Conservation (phyloP, 2,113 vertebrate species). For the Cephalopholis sonnerati region DNA sequence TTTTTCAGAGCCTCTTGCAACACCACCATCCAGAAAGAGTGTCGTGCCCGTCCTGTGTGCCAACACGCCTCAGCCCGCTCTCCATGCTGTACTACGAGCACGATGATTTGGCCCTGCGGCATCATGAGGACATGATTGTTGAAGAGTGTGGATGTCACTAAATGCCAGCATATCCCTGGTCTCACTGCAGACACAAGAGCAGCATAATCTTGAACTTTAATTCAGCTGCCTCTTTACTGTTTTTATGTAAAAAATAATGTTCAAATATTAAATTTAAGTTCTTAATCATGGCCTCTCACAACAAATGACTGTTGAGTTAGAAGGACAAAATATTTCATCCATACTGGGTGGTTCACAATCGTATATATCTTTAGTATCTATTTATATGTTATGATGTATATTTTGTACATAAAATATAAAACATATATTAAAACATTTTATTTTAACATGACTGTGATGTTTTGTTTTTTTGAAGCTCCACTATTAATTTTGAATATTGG, state of each 20-base stretch:
- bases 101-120: slow-evolving; percentile 85
- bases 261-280: slow-evolving; percentile 3
- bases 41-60: slow-evolving; percentile 87
- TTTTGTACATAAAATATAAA: slow-evolving; percentile 79
- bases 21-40: slow-evolving; percentile 88
- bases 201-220: neutral
- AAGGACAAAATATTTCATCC: slow-evolving; percentile 42
- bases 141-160: slow-evolving; percentile 93
- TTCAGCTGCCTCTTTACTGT: neutral
- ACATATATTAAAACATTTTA: slow-evolving; percentile 75
- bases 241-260: neutral
- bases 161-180: slow-evolving; percentile 24
- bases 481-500: slow-evolving; percentile 5
- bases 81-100: slow-evolving; percentile 94
- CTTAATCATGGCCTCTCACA: neutral
- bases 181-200: neutral
- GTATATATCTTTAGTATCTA: slow-evolving; percentile 45
- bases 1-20: slow-evolving; percentile 88
- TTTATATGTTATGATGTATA: slow-evolving; percentile 74
- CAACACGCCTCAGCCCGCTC: slow-evolving; percentile 86
- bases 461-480: neutral
- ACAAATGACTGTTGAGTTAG: neutral
- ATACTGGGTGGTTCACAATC: slow-evolving; percentile 41
- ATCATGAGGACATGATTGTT: slow-evolving; percentile 93
- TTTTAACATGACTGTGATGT: slow-evolving; percentile 51